These are phyloP conservation scores for Scaptodrosophila lebanonensis DNA, from an alignment of 1,140 invertebrate species.

Conservation along the genomic window DNA sequence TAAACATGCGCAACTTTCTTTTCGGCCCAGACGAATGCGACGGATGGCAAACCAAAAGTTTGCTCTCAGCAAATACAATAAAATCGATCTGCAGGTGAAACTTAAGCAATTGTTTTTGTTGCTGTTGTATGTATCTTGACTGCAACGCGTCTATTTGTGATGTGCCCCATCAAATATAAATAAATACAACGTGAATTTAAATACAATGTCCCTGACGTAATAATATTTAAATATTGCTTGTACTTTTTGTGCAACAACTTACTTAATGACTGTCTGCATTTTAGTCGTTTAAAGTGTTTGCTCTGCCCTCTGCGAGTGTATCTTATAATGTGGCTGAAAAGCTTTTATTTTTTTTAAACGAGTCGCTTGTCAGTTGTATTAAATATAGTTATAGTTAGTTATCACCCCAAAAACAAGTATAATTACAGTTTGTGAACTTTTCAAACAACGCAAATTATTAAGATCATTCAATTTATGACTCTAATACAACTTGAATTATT, in stretches of 20 bases:
- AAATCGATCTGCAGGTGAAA: no score
- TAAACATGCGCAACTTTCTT: constrained; percentile 71
- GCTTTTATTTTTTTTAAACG: constrained; percentile 25
- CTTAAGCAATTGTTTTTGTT: no score
- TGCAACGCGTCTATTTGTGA: no score
- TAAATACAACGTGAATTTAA: no score
- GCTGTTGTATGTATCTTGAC: no score
- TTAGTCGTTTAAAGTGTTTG: constrained; percentile 47
- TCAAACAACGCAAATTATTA: constrained; percentile 25
- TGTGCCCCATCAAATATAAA: no score
- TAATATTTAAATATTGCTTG: no score
- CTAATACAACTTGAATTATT: no score
- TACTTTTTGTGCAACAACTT: no score
- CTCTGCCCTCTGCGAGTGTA: constrained; percentile 21
- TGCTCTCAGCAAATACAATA: constrained; percentile 25
- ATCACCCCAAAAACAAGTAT: constrained; percentile 20
- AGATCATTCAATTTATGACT: no score
- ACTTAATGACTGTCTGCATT: constrained; percentile 75
- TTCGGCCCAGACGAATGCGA: constrained; percentile 41
- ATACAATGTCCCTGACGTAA: no score
- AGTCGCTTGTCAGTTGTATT: constrained; percentile 47
- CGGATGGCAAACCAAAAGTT: no score
- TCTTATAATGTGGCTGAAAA: constrained; percentile 28
- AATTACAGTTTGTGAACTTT: constrained; percentile 7
- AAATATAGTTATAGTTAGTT: constrained; percentile 49